Base-by-base conservation (phyloP, 2,888 invertebrate species). In the Rambutsinella grinnellia region DNA sequence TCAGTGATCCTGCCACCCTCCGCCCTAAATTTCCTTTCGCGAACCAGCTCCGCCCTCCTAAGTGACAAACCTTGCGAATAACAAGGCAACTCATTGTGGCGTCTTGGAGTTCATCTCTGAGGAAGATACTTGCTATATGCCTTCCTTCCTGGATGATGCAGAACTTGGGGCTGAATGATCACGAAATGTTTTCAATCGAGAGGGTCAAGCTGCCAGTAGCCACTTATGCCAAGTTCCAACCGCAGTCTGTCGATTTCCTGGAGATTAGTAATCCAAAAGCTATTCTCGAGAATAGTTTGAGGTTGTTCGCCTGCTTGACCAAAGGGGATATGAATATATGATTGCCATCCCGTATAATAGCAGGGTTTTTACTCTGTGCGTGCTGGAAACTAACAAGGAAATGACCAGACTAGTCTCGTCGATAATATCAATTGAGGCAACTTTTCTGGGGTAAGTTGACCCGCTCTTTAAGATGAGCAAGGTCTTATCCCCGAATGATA, bases 111-210 rank as follows among this genome's bases (percentile, higher is more conserved):
- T 99, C 89, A 96, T 99, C 6, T 99, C 99, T 10, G 98, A 99
- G 86, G 99, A 99, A 88, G 99, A 98, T 27, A 94, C 94, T 88
- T 96, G 97, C 54, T 99, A 97, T 87, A 89, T 99, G 83, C 99
- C 99, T n/a, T 93, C 96, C 85, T 99, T 99, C 99, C n/a, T n/a
- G n/a, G n/a, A 97, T 98, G 97, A 97, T 98, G 97, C 91, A 93
- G 44, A 97, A 98, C 88, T 88, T 98, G 81, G 88, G 95, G 21
- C 87, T 99, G 67, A 94, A 94, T 85, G 98, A 99, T 88, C 97
- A 96, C 19, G 93, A 94, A 74, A 87, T 93, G 51, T 88, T 99
- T 6, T 93, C 93, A 86, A 92, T 99, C 81, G 97, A 99, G 87
- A 97, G 95, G 88, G 94, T 96, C 0, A 94, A 95, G 0, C 88